Evolutionary conservation across 1,140 invertebrate genomes (phyloP).

Genomic region (Pogonus chalceus): DNA sequence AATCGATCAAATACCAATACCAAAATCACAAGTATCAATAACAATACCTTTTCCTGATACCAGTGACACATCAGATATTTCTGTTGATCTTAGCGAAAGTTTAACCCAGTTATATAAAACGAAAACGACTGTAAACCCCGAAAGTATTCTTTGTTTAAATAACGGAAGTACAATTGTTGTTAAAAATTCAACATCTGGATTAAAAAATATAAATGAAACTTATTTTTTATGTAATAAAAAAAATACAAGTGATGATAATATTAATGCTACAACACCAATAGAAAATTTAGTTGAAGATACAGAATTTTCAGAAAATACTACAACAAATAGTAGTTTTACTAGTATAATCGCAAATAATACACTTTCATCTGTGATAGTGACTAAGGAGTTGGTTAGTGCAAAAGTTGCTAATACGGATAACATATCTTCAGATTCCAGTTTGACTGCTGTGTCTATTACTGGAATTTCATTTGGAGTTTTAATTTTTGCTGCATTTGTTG

Average conservation of each 20-base stretch:
- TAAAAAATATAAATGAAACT: background rate
- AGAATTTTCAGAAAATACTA: slow-evolving; percentile 16
- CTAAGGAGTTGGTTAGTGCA: slow-evolving; percentile 11
- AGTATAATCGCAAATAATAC: slow-evolving; percentile 24
- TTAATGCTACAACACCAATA: background rate
- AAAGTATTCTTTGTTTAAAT: background rate
- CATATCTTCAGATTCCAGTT: slow-evolving; percentile 27
- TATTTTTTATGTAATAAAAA: background rate
- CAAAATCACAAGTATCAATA: background rate
- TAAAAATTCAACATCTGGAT: background rate
- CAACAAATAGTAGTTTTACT: slow-evolving; percentile 31
- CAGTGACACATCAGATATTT: slow-evolving; percentile 14
- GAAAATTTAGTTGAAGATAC: background rate
- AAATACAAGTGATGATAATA: background rate
- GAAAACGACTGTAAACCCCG: background rate
- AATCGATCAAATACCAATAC: background rate
- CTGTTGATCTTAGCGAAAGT: slow-evolving; percentile 28
- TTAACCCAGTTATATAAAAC: slow-evolving; percentile 16
- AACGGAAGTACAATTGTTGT: background rate
- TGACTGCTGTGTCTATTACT: slow-evolving; percentile 60
- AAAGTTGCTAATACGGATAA: background rate
- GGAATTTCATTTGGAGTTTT: slow-evolving; percentile 60
- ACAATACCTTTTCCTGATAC: background rate
- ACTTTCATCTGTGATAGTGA: background rate
- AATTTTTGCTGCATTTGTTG: slow-evolving; percentile 52